These are phyloP conservation scores for Dermolepida albohirtum DNA, from an alignment of 2,888 invertebrate species.

Conservation along the genomic window DNA sequence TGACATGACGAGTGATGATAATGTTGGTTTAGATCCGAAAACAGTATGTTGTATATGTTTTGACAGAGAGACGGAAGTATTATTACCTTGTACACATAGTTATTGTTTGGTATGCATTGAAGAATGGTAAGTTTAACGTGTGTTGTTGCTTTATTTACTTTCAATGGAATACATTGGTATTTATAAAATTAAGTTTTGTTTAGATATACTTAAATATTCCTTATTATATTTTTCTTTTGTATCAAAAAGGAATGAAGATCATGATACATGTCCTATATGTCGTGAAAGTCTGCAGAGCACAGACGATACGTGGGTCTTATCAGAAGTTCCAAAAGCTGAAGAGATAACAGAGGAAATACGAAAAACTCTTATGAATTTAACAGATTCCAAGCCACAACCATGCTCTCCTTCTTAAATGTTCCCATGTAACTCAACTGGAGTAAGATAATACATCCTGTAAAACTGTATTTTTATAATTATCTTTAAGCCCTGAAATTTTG, in stretches of 20 bases:
- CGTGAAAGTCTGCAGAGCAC: conserved; percentile 72
- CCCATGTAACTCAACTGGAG: too few species aligned
- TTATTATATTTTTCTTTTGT: too few species aligned
- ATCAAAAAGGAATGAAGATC: conserved; percentile 72
- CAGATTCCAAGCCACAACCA: conserved; percentile 45
- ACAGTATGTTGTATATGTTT: conserved; percentile 80
- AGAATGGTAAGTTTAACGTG: conserved; percentile 71
- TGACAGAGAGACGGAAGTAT: conserved; percentile 75
- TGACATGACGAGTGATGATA: conserved; percentile 46
- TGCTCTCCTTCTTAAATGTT: conserved; percentile 45
- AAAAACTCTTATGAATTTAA: conserved; percentile 63
- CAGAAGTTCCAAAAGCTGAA: conserved; percentile 71
- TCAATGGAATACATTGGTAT: too few species aligned
- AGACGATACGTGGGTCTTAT: conserved; percentile 75
- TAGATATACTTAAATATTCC: too few species aligned
- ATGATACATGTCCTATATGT: conserved; percentile 79
- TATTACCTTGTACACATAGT: conserved; percentile 77
- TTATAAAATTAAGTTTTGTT: too few species aligned
- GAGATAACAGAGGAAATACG: conserved; percentile 70
- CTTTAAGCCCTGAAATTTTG: too few species aligned
- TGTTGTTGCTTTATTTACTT: conserved; percentile 36
- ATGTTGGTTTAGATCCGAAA: conserved; percentile 49
- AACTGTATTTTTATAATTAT: too few species aligned
- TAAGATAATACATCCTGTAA: too few species aligned
- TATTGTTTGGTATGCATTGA: conserved; percentile 79